Base-by-base conservation (phyloP, 2,888 invertebrate genomes). In the Cataglyphis altisquamis region DNA sequence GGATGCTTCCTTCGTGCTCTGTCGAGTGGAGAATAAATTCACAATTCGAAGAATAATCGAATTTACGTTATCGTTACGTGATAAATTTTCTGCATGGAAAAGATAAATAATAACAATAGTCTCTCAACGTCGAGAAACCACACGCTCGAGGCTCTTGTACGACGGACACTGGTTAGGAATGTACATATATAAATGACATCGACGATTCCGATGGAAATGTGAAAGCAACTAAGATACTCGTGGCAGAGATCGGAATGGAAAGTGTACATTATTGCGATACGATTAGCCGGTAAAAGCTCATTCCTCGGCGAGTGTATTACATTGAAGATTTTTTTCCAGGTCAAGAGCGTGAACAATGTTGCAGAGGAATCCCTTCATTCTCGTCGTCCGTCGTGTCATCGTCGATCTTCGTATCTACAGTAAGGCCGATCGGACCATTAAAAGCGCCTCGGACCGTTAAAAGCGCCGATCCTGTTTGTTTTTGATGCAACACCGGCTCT, bases 341-440 rank as follows among this genome's bases (percentile, higher is more conserved):
- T 73, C 74, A 70, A 78, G 48, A 52, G 41, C 25, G 78, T 0
- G 60, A 73, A 45, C 45, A 80, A 80, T 80, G n/a, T 80, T 45
- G 60, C 74, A 25, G 60, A 80, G 12, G 78, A 64, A 15, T 63
- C 45, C 25, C 18, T 21, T 74, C 45, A 45, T 66, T 60, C 45
- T 29, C 32, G n/a, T 15, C 32, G 25, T n/a, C 45, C 32, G 25
- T n/a, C 57, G 36, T 78, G 74, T 73, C 57, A 41, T 72, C 78
- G 74, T 80, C 75, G 78, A 78, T 78, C 78, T 78, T 80, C 21
- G 21, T 60, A 72, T 78, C 57, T 57, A 73, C 18, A 2, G 77
- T 70, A 70, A 77, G 77, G 18, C 21, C 57, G 55, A 9, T 2
- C 45, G 60, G 25, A 73, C 60, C 74, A 41, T 78, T 72, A 72